Conservation (phyloP, 2,113 vertebrate species). For the Lophotis ruficrista region DNA sequence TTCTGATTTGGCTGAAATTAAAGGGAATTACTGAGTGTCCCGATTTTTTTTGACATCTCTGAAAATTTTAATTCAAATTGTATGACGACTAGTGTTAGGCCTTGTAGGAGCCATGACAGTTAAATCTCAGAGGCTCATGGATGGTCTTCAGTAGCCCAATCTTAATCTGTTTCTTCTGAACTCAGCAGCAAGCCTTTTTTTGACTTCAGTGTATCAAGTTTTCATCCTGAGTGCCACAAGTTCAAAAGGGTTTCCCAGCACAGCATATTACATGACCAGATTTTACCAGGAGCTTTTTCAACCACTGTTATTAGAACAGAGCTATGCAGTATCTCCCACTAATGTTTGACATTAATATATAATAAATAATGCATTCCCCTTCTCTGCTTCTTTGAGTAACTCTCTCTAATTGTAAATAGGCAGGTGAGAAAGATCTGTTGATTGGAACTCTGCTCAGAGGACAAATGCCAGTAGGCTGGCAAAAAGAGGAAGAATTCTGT, state of each 20-base stretch:
- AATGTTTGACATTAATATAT: not conserved
- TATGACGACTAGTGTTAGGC: not conserved
- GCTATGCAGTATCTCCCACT: not conserved
- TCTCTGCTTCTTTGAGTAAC: not conserved
- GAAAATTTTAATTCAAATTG: not conserved
- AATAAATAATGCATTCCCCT: not conserved
- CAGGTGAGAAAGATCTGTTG: not conserved
- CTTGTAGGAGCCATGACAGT: not conserved
- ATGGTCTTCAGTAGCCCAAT: not conserved
- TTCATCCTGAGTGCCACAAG: not conserved
- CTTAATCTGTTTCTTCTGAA: not conserved
- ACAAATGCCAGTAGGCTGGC: not conserved
- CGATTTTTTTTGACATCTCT: not conserved
- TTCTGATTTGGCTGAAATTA: not conserved
- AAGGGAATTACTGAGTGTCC: not conserved
- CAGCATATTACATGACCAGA: not conserved
- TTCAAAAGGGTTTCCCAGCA: not conserved
- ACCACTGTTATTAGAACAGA: not conserved
- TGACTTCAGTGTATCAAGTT: not conserved
- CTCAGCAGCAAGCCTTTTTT: not conserved
- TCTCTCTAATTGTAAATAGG: not conserved
- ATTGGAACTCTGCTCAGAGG: not conserved
- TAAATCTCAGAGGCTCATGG: not conserved
- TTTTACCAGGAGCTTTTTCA: not conserved
- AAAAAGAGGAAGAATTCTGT: not conserved